These are phyloP conservation scores for Cephus runcator DNA, from an alignment of 2,888 invertebrate genomes.

Conservation along the genomic window DNA sequence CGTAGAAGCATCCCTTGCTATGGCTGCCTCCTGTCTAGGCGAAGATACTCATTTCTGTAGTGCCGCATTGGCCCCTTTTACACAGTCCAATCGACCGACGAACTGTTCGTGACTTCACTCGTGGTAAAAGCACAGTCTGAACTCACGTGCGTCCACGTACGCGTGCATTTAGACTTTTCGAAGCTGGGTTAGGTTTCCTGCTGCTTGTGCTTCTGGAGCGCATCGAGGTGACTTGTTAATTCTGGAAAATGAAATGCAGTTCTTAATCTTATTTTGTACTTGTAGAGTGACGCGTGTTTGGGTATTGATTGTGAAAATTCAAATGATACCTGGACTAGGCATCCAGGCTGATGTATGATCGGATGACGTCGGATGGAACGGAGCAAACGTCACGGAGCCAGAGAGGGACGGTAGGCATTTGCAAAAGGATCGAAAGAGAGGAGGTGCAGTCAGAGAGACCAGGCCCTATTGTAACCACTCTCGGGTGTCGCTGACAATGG, in stretches of 20 bases:
- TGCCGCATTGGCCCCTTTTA: not conserved
- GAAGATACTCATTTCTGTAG: not conserved
- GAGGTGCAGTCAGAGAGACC: not conserved
- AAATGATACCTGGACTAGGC: not conserved
- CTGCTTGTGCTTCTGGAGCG: not conserved
- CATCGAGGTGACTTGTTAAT: not conserved
- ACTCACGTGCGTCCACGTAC: too few species aligned
- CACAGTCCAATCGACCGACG: not conserved
- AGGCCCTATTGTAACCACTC: constrained; percentile 21
- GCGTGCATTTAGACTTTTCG: not conserved
- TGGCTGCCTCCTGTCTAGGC: not conserved
- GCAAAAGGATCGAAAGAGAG: not conserved
- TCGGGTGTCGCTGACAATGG: constrained; percentile 22
- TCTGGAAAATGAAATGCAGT: not conserved
- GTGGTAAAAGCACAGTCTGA: too few species aligned
- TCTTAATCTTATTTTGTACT: too few species aligned
- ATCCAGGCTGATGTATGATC: not conserved
- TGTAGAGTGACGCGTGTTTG: not conserved
- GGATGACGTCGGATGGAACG: not conserved
- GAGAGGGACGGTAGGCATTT: not conserved
- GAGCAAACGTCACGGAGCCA: not conserved
- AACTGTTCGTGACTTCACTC: too few species aligned
- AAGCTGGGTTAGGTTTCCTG: not conserved
- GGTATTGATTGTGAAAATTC: not conserved
- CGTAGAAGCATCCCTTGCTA: not conserved